Base-by-base conservation (phyloP, 2,888 invertebrate genomes). In the Helobdella robusta region DNA sequence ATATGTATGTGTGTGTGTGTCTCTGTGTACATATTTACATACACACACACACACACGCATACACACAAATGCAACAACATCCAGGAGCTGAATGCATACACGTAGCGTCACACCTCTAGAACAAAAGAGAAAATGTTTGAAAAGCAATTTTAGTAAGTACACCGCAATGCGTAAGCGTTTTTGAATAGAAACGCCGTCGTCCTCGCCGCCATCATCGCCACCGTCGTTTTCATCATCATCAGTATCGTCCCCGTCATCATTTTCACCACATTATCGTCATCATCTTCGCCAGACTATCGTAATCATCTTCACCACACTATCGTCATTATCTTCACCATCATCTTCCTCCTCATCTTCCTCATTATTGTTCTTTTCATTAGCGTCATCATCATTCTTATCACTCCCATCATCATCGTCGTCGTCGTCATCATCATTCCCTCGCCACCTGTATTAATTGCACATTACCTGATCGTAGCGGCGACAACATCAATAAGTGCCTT, bases 221-320 rank as follows among this genome's bases (percentile, higher is more conserved):
- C 32, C 30, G 23, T 54, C 30, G 18, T 54, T 25, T 32, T 54
- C 30, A 20, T 54, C 30, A 54, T 54, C 54, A 54, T 54, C 30
- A 28, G 15, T 25, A 54, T 54, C 50, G 25, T 50, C 50, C n/a
- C 25, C 50, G 25, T 50, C 50, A 50, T 50, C n/a, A 50, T 50
- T 25, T 8, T 50, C 50, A 50, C 11, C n/a, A n/a, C 44, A 40
- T 40, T n/a, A 40, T 40, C 44, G n/a, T 40, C 44, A 40, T 40
- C 44, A 40, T 40, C 44, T 15, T 40, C 44, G n/a, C n/a, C n/a
- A n/a, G n/a, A 40, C 44, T n/a, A 40, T 40, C 11, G 44, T n/a
- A 11, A 40, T 40, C 44, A 40, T 40, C 44, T 15, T 40, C 44
- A 40, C 15, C 44, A 40, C 15, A 11, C 11, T 40, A 11, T 40